Conservation (phyloP, 92 coral and sea anemone species). For the Porites divaricata region DNA sequence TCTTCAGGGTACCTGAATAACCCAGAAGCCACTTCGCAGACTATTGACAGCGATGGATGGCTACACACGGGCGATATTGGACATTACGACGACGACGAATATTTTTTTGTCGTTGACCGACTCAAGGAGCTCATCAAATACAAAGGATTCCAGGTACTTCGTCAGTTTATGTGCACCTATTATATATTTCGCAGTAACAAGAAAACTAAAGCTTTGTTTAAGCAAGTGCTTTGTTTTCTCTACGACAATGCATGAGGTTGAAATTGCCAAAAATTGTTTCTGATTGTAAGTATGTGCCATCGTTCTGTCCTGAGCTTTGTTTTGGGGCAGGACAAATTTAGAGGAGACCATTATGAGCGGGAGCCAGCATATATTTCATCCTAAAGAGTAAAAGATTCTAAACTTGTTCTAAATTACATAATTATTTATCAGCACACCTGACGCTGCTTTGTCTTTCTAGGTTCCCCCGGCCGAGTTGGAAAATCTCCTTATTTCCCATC, state of each 20-base stretch:
- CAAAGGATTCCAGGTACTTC: slow-evolving; percentile 77
- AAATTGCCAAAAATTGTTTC: too few relatives aligned
- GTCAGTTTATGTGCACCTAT: too few relatives aligned
- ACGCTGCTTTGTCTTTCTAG: slow-evolving; percentile 19
- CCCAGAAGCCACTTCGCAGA: slow-evolving; percentile 69
- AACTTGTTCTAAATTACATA: neutral
- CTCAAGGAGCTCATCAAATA: slow-evolving; percentile 87
- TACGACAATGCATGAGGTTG: too few relatives aligned
- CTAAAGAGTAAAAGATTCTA: too few relatives aligned
- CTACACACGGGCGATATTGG: slow-evolving; percentile 92
- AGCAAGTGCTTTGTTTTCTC: too few relatives aligned
- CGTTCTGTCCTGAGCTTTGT: too few relatives aligned
- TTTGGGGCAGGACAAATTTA: too few relatives aligned
- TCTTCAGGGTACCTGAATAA: slow-evolving; percentile 80
- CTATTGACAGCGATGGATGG: slow-evolving; percentile 89
- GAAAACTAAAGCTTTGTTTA: too few relatives aligned
- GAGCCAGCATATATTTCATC: too few relatives aligned
- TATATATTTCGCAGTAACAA: too few relatives aligned
- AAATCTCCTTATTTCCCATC: slow-evolving; percentile 71
- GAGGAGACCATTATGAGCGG: too few relatives aligned
- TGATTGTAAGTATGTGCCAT: too few relatives aligned
- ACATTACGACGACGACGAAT: slow-evolving; percentile 77
- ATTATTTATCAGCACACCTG: neutral
- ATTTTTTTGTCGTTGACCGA: slow-evolving; percentile 81
- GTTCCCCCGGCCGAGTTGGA: slow-evolving; percentile 87